Base-by-base conservation (phyloP, 2,797 vertebrate genomes). In the Choloepus didactylus region DNA sequence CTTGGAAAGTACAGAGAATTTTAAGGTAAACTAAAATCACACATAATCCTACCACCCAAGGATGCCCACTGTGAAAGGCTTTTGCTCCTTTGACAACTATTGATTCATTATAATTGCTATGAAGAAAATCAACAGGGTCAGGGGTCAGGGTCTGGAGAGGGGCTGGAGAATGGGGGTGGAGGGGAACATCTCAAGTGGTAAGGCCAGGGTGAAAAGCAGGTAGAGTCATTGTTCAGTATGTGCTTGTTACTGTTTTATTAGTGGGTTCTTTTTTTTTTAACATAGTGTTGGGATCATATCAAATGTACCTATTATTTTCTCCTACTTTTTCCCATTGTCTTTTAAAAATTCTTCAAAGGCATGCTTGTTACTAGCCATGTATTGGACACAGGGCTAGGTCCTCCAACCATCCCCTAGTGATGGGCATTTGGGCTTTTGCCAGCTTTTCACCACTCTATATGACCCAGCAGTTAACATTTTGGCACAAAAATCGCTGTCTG, bases 301-400 rank as follows among this genome's bases (percentile, higher is more conserved):
- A 64, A 72, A 83, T 12, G 83, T 54, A 80, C n/a, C 31, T 5
- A 44, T 44, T 44, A 51, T 69, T 92, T 93, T 93, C 29, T 41
- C 49, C 56, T 80, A 44, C 2, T 23, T 41, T 82, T 72, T 79
- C 7, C 16, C 12, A 62, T 75, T 41, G 76, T 41, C 49, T 15
- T 89, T 67, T 44, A 56, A 44, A 88, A 89, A 73, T 82, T 64
- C 35, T 84, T 91, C 82, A 64, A 41, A 91, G 51, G 70, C 4
- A 6, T 25, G 10, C 14, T 60, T 82, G 60, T 91, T 23, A 56
- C 51, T 79, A 38, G 80, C 49, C 54, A 11, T 60, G n/a, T 46
- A 27, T 75, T 44, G 35, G 82, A 51, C 27, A n/a, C 19, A 41
- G 49, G 38, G 35, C 44, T 23, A 0, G 12, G 21, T 80, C 60